These are phyloP conservation scores for Rhinophrynus dorsalis DNA, from an alignment of 2,797 vertebrate genomes.

Conservation along the genomic window DNA sequence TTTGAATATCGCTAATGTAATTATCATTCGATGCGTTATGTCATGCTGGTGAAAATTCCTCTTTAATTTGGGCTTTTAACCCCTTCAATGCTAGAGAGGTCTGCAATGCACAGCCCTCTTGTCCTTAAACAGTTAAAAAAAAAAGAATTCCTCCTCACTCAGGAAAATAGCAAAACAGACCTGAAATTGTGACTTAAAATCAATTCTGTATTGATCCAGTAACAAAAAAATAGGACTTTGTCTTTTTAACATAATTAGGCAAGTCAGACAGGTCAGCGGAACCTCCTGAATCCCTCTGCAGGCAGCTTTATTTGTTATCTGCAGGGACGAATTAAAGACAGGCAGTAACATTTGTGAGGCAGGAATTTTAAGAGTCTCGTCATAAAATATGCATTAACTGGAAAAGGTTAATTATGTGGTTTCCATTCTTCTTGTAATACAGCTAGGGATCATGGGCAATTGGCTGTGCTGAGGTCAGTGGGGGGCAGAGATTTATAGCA, in stretches of 20 bases:
- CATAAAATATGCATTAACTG: neutral
- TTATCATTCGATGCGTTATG: too few relatives aligned
- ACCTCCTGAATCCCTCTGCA: neutral
- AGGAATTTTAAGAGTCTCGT: neutral
- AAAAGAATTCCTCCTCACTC: too few relatives aligned
- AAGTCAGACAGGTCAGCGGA: neutral
- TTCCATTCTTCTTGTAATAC: neutral
- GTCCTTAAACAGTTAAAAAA: too few relatives aligned
- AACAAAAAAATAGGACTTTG: neutral
- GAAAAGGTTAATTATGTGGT: neutral
- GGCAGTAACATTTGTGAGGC: neutral
- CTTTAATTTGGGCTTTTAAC: too few relatives aligned
- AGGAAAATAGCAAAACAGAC: too few relatives aligned
- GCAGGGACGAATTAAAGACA: neutral
- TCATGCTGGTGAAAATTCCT: too few relatives aligned
- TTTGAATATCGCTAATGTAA: too few relatives aligned
- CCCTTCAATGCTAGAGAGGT: too few relatives aligned
- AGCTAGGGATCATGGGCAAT: neutral
- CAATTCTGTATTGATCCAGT: neutral
- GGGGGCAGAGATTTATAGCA: neutral
- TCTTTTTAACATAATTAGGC: neutral
- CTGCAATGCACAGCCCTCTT: too few relatives aligned
- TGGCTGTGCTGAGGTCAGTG: neutral
- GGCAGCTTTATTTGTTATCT: neutral
- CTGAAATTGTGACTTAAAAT: too few relatives aligned